Percentiles rank a stretch among this genome's conserved stretches.
Conservation (phyloP, 2,888 invertebrate species). For the Arrhopalites spinosus region DNA sequence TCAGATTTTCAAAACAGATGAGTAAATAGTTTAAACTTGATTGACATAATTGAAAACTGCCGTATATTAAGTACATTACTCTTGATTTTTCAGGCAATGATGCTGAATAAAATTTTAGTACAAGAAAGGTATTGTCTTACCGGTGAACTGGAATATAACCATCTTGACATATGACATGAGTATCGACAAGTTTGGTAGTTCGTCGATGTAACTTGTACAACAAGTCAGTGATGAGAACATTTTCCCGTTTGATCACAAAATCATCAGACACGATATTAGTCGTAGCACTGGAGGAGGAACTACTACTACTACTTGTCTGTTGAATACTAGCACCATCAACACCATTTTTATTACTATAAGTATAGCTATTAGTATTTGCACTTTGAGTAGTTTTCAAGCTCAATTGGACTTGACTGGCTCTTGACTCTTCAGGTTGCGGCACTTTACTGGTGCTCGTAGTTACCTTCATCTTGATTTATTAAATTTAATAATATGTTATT, state of each 20-base stretch:
- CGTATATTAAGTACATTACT: too few species aligned
- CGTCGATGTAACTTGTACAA: constrained; percentile 31
- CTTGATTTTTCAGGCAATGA: too few species aligned
- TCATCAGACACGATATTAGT: background rate
- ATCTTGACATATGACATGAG: constrained; percentile 45
- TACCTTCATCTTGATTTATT: too few species aligned
- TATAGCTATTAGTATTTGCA: background rate
- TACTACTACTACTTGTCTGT: background rate
- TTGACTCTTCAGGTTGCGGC: background rate
- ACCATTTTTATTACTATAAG: background rate
- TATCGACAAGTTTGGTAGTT: constrained; percentile 36
- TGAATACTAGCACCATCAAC: background rate
- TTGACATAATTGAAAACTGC: too few species aligned
- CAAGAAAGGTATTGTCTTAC: too few species aligned
- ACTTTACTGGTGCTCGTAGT: too few species aligned
- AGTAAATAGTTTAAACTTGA: too few species aligned
- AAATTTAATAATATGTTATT: too few species aligned
- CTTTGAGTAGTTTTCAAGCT: too few species aligned
- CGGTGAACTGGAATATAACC: constrained; percentile 48
- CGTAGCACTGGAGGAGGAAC: background rate
- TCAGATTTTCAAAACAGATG: too few species aligned
- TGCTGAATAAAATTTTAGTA: too few species aligned
- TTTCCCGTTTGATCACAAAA: constrained; percentile 20
- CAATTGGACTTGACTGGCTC: too few species aligned
- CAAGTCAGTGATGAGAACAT: constrained; percentile 27